Conservation (phyloP, 2,797 vertebrate species). For the Limosa lapponica region DNA sequence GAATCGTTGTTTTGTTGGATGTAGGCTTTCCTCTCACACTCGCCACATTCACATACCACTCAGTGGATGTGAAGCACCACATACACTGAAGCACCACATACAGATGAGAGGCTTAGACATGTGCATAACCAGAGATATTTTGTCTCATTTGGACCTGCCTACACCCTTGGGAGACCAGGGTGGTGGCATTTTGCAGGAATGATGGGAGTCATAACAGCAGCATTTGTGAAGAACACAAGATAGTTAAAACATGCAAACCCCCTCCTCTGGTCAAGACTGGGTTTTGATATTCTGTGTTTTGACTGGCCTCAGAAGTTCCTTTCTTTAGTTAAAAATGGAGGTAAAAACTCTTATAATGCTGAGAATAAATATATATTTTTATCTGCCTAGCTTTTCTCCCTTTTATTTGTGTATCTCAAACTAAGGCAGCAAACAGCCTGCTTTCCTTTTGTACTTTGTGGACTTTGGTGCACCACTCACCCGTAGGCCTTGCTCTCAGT, state of each 20-base stretch:
- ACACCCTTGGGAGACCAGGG: not conserved
- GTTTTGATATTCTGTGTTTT: not conserved
- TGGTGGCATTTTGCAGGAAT: not conserved
- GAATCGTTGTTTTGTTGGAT: fast-evolving
- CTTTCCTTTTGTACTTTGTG: not conserved
- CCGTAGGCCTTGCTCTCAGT: not conserved
- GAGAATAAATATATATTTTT: not conserved
- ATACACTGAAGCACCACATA: not conserved
- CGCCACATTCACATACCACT: no score
- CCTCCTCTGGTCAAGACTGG: not conserved
- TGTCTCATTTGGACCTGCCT: not conserved
- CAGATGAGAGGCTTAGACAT: not conserved
- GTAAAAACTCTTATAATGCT: not conserved
- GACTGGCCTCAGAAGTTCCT: not conserved
- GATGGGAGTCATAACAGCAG: not conserved
- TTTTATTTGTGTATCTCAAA: not conserved
- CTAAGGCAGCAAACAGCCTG: not conserved
- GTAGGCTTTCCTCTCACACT: not conserved
- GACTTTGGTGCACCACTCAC: not conserved
- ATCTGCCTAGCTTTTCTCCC: not conserved
- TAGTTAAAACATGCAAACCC: not conserved
- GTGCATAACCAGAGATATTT: not conserved
- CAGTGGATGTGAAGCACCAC: not conserved
- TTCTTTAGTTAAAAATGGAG: not conserved
- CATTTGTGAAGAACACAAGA: not conserved